Conservation (phyloP, 2,797 vertebrate genomes). For the Champsocephalus esox region DNA sequence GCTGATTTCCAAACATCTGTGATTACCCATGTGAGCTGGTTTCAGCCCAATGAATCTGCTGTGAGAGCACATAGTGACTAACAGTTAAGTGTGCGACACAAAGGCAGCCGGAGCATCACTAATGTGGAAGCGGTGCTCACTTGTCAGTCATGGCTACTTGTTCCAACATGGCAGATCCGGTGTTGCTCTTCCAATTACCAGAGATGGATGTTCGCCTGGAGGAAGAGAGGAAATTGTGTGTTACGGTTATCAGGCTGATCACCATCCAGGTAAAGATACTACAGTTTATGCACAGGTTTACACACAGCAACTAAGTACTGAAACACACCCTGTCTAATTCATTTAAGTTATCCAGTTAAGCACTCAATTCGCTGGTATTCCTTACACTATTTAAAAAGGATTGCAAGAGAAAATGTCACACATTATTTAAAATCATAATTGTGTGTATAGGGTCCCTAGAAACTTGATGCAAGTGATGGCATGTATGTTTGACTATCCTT, state of each 20-base stretch:
- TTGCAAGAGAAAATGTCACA: background rate
- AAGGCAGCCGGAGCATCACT: slow-evolving; percentile 44
- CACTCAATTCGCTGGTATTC: background rate
- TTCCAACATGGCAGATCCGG: slow-evolving; percentile 98
- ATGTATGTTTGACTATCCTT: too few relatives aligned
- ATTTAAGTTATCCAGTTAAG: background rate
- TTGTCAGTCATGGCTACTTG: slow-evolving; percentile 99
- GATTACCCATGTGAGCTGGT: slow-evolving; percentile 29
- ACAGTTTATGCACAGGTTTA: background rate
- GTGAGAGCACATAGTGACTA: slow-evolving; percentile 27
- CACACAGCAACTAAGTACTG: background rate
- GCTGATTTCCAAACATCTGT: slow-evolving; percentile 18
- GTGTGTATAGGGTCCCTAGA: too few relatives aligned
- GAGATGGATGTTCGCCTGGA: slow-evolving; percentile 98
- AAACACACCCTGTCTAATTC: background rate
- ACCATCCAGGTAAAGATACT: background rate
- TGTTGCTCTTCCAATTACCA: slow-evolving; percentile 99
- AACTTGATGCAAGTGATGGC: background rate
- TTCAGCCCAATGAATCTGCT: slow-evolving; percentile 35
- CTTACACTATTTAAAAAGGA: background rate
- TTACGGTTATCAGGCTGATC: slow-evolving; percentile 20
- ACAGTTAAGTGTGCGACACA: slow-evolving; percentile 45
- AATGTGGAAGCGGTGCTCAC: slow-evolving; percentile 81
- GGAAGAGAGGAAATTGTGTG: slow-evolving; percentile 38
- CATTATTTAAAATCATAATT: background rate